These are phyloP conservation scores for Pachypeltis micranthus DNA, from an alignment of 1,140 invertebrate genomes.

Conservation along the genomic window DNA sequence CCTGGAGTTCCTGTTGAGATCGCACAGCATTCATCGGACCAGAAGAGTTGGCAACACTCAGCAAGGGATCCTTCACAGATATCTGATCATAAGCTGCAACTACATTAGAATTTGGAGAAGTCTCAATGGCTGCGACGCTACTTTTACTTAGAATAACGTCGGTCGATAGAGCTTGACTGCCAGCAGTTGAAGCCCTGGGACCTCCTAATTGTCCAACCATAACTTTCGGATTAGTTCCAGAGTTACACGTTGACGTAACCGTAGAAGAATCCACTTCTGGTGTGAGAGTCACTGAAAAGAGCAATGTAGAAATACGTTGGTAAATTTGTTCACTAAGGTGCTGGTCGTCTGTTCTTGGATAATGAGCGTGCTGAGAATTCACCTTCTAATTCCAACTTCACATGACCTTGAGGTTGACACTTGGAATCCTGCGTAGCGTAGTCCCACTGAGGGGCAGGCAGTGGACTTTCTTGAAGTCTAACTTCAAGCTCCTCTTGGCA, in stretches of 20 bases:
- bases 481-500: slow-evolving; percentile 42
- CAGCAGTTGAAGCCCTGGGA: too few species aligned
- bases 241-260: background rate
- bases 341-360: too few species aligned
- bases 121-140: too few species aligned
- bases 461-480: slow-evolving; percentile 34
- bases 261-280: slow-evolving; percentile 36
- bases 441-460: slow-evolving; percentile 23
- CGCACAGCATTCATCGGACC: background rate
- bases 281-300: slow-evolving; percentile 38
- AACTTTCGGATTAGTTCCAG: too few species aligned
- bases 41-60: background rate
- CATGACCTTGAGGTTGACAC: slow-evolving; percentile 29
- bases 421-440: slow-evolving; percentile 12
- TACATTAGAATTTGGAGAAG: background rate
- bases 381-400: slow-evolving; percentile 40
- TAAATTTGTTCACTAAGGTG: too few species aligned
- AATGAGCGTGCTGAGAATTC: background rate
- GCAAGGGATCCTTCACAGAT: too few species aligned
- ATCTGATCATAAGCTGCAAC: background rate
- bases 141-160: too few species aligned
- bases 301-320: too few species aligned
- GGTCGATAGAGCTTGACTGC: too few species aligned
- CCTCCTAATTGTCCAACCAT: too few species aligned
- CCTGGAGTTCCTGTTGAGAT: background rate